Conservation (phyloP, 2,888 invertebrate genomes). For the Torymus tubicola region DNA sequence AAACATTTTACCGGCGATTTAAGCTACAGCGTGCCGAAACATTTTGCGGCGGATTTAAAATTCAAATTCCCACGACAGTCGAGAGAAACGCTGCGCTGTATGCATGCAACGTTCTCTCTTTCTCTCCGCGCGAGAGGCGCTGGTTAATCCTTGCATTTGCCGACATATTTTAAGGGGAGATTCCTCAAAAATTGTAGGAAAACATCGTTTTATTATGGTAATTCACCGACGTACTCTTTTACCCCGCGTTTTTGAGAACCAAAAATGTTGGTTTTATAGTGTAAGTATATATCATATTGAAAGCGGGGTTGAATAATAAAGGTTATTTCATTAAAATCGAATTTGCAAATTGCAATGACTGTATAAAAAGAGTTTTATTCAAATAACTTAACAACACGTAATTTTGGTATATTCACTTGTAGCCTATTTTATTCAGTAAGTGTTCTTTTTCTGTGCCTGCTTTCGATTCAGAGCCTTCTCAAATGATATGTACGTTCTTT, state of each 20-base stretch:
- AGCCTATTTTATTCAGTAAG: too few relatives aligned
- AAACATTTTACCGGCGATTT: slow-evolving; percentile 35
- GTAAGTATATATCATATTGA: background rate
- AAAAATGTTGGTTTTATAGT: background rate
- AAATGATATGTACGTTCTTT: too few relatives aligned
- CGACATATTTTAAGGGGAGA: slow-evolving; percentile 15
- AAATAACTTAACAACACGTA: too few relatives aligned
- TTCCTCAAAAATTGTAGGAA: slow-evolving; percentile 10
- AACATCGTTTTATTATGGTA: slow-evolving; percentile 13
- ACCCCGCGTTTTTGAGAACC: background rate
- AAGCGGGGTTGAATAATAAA: too few relatives aligned
- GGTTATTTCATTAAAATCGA: too few relatives aligned
- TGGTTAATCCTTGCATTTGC: slow-evolving; percentile 37
- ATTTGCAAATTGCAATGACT: too few relatives aligned
- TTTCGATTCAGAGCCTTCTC: too few relatives aligned
- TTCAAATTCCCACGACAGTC: slow-evolving; percentile 44
- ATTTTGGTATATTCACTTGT: too few relatives aligned
- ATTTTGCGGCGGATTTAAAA: slow-evolving; percentile 49
- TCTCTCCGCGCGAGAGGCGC: slow-evolving; percentile 2
- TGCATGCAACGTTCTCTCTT: background rate
- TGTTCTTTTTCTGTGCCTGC: too few relatives aligned
- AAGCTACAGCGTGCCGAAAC: slow-evolving; percentile 22
- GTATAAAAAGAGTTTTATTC: too few relatives aligned
- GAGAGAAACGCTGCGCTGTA: slow-evolving; percentile 13
- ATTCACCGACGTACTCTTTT: background rate